Evolutionary conservation across 2,797 vertebrate genomes (phyloP), one percentile per base, ranked within the genome.

Genomic region (Hippoglossus hippoglossus): DNA sequence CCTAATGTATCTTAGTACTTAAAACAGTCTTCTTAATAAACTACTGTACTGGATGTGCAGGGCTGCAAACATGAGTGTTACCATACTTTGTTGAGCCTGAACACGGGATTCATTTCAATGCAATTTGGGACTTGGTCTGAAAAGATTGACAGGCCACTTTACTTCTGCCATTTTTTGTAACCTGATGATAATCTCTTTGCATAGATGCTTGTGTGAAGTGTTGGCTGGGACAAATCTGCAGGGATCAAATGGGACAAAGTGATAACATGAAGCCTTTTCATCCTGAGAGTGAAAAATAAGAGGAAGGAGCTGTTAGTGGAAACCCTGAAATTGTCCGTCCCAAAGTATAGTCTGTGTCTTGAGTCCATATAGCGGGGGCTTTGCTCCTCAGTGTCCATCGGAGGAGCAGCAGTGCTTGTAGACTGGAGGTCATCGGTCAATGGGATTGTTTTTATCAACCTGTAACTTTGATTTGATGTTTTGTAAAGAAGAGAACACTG

Each of bases 381-480:
- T n/a, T n/a, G n/a, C n/a, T n/a, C n/a, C n/a, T n/a, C n/a, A n/a
- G 25, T 49, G 63, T 75, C 63, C 61, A 51, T 66, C 31, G 2
- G 31, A 34, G 31, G 31, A 34, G 31, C 8, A 34, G 31, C 31
- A 34, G 31, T 66, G 69, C 41, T 25, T 36, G 66, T 41, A 36
- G 55, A 67, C 28, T 31, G 70, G 12, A 63, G 22, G 56, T 18
- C 53, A 57, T n/a, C 26, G 41, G 62, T 60, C 58, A 57, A 63
- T 19, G 25, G 44, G 49, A 64, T 72, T 52, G 26, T 63, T 77
- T 72, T 71, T 78, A 72, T 26, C 54, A 81, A 74, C 4, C 2
- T 51, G 67, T 79, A 80, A 78, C 77, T 87, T 86, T 83, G 54
- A 88, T 90, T 90, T 89, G 56, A 82, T 86, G 85, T 92, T 94